Evolutionary conservation across 2,888 invertebrate genomes (phyloP).

Genomic region (Torymus texanus): DNA sequence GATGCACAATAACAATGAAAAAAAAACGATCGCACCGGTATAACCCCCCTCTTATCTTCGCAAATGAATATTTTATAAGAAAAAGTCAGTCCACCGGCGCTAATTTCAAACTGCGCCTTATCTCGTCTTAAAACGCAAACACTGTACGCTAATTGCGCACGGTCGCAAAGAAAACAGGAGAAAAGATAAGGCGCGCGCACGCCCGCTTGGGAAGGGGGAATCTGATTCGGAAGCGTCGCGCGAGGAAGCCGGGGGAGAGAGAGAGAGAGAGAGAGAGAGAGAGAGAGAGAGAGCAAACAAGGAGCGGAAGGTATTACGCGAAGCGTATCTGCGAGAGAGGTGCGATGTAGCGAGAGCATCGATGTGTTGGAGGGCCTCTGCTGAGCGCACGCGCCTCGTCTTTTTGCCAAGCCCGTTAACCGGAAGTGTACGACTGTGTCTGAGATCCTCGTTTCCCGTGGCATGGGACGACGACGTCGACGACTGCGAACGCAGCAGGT

Average conservation of each 20-base stretch:
- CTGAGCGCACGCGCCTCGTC: no score
- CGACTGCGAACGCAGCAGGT: no score
- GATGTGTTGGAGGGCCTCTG: neutral
- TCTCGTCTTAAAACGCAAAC: neutral
- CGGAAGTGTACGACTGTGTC: conserved; percentile 32
- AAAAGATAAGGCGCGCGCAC: conserved; percentile 2
- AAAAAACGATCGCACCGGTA: no score
- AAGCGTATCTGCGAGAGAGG: conserved; percentile 8
- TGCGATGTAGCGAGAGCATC: neutral
- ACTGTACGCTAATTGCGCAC: no score
- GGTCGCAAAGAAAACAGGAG: conserved; percentile 1
- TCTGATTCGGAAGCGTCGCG: conserved; percentile 34
- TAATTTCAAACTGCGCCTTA: conserved; percentile 6
- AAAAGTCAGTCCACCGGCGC: neutral
- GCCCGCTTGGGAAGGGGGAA: neutral
- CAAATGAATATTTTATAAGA: neutral
- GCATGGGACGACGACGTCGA: neutral
- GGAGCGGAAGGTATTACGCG: conserved; percentile 27
- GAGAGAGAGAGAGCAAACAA: conserved; percentile 10
- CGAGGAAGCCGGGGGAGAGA: no score
- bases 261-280: neutral
- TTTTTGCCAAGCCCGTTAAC: conserved; percentile 18
- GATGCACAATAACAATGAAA: no score
- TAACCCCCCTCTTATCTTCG: no score
- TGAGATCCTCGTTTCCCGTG: conserved; percentile 30